These are phyloP conservation scores for Caenorhabditis sp. DNA, from an alignment of 2,888 invertebrate species.

Conservation along the genomic window DNA sequence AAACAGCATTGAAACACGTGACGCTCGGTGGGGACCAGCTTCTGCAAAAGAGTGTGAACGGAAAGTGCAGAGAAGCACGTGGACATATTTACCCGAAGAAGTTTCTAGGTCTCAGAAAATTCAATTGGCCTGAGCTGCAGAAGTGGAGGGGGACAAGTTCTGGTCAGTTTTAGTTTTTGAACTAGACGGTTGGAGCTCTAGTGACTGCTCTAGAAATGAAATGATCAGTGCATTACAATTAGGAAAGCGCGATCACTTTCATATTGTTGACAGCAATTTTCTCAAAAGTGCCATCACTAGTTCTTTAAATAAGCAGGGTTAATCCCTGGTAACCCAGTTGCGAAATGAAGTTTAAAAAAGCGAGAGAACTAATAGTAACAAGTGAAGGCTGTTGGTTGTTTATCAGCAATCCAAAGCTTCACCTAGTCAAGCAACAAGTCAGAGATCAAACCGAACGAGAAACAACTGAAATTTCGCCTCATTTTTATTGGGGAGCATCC, in stretches of 20 bases:
- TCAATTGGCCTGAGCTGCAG: background rate
- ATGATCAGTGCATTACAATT: too few species aligned
- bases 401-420: constrained; percentile 16
- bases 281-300: too few species aligned
- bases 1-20: constrained; percentile 57
- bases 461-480: constrained; percentile 18
- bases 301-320: too few species aligned
- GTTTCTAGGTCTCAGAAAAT: background rate
- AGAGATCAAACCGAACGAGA: constrained; percentile 21
- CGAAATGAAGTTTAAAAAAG: too few species aligned
- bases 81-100: background rate
- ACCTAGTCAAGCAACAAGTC: constrained; percentile 7
- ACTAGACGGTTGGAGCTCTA: too few species aligned
- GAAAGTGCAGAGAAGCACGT: constrained; percentile 20
- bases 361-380: too few species aligned
- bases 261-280: too few species aligned
- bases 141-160: background rate
- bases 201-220: too few species aligned
- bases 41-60: constrained; percentile 15
- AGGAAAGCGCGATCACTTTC: too few species aligned
- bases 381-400: background rate
- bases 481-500: constrained; percentile 26
- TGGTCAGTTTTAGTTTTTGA: too few species aligned
- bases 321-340: too few species aligned
- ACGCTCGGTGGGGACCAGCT: constrained; percentile 20